Base-by-base conservation (phyloP, 2,888 invertebrate genomes). In the Thymelicus lineola region DNA sequence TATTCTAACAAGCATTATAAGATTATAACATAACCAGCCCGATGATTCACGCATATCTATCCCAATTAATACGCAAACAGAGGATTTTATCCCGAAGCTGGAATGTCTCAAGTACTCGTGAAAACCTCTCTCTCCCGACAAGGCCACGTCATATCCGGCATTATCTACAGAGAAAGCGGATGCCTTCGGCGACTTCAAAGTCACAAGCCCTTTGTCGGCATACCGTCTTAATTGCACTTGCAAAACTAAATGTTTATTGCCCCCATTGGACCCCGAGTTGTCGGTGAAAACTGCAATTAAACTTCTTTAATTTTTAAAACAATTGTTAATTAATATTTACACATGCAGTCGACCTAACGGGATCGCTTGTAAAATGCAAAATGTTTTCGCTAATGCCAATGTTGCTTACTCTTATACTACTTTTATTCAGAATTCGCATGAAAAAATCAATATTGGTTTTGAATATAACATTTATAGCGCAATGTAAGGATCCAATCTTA, bases 61-160 rank as follows among this genome's bases (percentile, higher is more conserved):
- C 36, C 68, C 57, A 59, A 75, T 75, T 72, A 73, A 81, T 80
- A 77, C 78, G 76, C 79, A 86, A 85, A 85, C 82, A 77, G 72
- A 70, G 76, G 74, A 76, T 83, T 82, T 85, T 86, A 86, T 85
- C 83, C 85, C 75, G 62, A 73, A 82, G 74, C 74, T 78, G 92
- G 93, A 93, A 93, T 93, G 82, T 92, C 86, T 89, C 92, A 83
- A 82, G 90, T 86, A 89, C 88, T 88, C 85, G 92, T 91, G 91
- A 93, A 93, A 89, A 91, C 89, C 88, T 84, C 82, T 84, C 82
- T 84, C 84, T 82, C 80, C 80, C 75, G 77, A 81, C 89, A 89
- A 89, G 90, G 90, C 89, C 90, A 84, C 86, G 86, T 87, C 87
- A 89, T 84, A 88, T 93, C 92, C 92, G 91, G 87, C 79, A 77